phyloP scores from a whole-genome alignment of 2,113 vertebrate species.

The Barnardius zonarius region DNA sequence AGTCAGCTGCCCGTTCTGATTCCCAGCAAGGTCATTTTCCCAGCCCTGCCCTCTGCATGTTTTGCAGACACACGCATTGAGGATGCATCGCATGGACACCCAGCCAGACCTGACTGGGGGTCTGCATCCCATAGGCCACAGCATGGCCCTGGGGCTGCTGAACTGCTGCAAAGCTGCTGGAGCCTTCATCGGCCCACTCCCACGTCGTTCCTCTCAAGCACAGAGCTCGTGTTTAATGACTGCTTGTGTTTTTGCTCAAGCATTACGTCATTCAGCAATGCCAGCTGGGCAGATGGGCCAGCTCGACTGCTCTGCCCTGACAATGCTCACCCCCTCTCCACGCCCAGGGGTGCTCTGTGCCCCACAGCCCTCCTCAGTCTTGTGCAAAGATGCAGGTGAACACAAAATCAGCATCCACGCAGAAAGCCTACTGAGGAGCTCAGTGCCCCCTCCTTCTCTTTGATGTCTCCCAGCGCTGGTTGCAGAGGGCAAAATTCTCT shows the following conservation, averaged over 20 bases:
- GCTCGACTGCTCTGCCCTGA: neutral
- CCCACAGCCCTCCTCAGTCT: neutral
- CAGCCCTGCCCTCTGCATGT: neutral
- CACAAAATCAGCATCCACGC: neutral
- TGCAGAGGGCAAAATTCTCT: neutral
- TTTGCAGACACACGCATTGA: neutral
- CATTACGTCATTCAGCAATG: neutral
- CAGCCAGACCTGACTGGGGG: rapidly evolving
- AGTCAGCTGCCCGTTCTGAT: slow-evolving; percentile 3
- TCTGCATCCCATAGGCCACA: neutral
- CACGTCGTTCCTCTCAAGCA: neutral
- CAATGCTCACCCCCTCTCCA: rapidly evolving
- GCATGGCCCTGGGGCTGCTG: neutral
- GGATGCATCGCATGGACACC: neutral
- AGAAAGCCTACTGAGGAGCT: neutral
- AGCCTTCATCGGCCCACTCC: neutral
- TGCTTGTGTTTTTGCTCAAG: neutral
- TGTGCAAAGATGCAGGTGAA: neutral
- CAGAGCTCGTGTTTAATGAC: neutral
- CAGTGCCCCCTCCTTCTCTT: neutral
- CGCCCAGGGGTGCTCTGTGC: rapidly evolving
- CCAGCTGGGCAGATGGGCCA: neutral
- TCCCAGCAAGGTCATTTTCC: neutral
- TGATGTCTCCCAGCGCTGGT: rapidly evolving
- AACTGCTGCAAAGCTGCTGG: neutral